Evolutionary conservation across 1,140 invertebrate species (phyloP).

Genomic region (Doryteuthis pealeii): DNA sequence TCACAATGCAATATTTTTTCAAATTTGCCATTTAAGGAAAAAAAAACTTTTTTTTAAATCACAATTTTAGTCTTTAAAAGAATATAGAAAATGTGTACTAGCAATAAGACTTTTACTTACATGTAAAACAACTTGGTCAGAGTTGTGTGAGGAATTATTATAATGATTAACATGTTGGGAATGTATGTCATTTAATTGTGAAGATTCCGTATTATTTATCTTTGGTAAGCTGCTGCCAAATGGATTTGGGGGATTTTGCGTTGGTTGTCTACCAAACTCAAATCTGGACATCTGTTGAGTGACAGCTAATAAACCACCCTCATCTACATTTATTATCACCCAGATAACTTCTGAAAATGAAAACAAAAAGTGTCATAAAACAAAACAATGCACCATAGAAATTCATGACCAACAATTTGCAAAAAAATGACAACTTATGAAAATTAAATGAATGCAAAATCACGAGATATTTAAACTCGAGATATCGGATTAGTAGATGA

Average conservation of each 20-base stretch:
- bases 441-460: not conserved
- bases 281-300: slow-evolving; percentile 70
- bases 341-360: slow-evolving; percentile 69
- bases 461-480: not conserved
- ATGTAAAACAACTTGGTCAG: slow-evolving; percentile 11
- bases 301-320: slow-evolving; percentile 69
- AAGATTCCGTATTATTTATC: not conserved
- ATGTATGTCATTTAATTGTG: not conserved
- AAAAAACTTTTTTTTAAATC: too few species aligned
- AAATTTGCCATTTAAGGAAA: too few species aligned
- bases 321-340: slow-evolving; percentile 71
- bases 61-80: too few species aligned
- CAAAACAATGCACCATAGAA: not conserved
- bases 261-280: slow-evolving; percentile 32
- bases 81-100: too few species aligned
- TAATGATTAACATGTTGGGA: not conserved
- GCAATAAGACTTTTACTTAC: not conserved
- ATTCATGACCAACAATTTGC: not conserved
- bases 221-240: slow-evolving; percentile 32
- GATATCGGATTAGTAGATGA: too few species aligned
- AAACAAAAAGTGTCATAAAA: slow-evolving; percentile 15
- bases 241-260: slow-evolving; percentile 37
- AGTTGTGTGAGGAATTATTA: not conserved
- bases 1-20: too few species aligned
- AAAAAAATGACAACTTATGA: not conserved